A percentile compares a stretch with the other conserved stretches of the same genome.
Evolutionary conservation across 2,113 vertebrate species (phyloP).

Genomic region (Oryzias curvinotus): DNA sequence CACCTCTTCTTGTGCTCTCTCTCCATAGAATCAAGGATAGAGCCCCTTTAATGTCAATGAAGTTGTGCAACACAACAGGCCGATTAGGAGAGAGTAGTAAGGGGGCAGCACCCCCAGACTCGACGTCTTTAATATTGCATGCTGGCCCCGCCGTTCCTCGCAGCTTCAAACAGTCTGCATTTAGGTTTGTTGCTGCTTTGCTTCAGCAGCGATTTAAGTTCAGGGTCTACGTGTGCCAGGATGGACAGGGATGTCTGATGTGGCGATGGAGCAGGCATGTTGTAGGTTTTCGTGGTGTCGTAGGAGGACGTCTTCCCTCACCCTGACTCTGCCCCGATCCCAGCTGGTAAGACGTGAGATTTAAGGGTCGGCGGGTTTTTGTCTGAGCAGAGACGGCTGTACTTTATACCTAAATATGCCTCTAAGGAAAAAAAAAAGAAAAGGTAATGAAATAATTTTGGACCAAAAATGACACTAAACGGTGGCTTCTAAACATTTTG

Average conservation of each 20-base stretch:
- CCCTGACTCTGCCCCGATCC: constrained; percentile 14
- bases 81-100: constrained; percentile 28
- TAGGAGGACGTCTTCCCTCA: constrained; percentile 59
- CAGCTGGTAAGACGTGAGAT: constrained; percentile 58
- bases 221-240: constrained; percentile 3
- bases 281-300: constrained; percentile 39
- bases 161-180: constrained; percentile 10
- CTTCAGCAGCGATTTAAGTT: background rate
- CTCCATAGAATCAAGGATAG: constrained; percentile 16
- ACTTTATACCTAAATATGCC: too few relatives aligned
- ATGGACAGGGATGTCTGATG: background rate
- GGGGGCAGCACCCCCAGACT: constrained; percentile 54
- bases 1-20: background rate
- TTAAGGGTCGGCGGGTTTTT: background rate
- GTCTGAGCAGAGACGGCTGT: background rate
- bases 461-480: too few relatives aligned
- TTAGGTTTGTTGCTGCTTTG: constrained; percentile 9
- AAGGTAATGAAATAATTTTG: too few relatives aligned
- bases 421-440: too few relatives aligned
- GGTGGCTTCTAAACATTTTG: too few relatives aligned
- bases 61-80: constrained; percentile 23
- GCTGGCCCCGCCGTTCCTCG: constrained; percentile 30
- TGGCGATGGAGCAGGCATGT: constrained; percentile 52
- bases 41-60: constrained; percentile 30
- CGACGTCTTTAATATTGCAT: constrained; percentile 68